Evolutionary conservation across 2,797 vertebrate species (phyloP), one percentile per base, ranked within the genome.

Genomic region (Eidolon dupreanum): DNA sequence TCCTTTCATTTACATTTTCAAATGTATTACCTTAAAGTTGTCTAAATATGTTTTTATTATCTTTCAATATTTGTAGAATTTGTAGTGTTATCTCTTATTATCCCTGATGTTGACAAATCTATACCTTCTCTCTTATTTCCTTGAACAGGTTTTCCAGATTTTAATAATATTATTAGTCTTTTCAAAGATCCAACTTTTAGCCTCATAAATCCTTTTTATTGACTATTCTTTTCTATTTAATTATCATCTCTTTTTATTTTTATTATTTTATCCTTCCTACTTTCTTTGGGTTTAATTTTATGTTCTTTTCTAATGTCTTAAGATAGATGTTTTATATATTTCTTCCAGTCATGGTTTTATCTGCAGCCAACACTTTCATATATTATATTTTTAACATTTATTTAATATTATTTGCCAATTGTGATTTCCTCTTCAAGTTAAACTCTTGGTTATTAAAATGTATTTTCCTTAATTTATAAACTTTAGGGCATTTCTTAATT

Each of bases 151-250:
- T 51, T 84, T n/a, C 36, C 13, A 79, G 26, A 11, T 95, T n/a
- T 46, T 93, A 33, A 66, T 51, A 66, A 55, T 91, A 66, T 84
- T 87, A 79, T 73, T 78, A 41, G 46, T 59, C 33, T 71, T 93
- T 51, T 49, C n/a, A 82, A 87, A 77, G n/a, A 85, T 28, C 2
- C 22, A 95, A n/a, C 9, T 68, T 66, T 55, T 53, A 84, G 51
- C 36, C 88, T 81, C 24, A 49, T 51, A 20, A 84, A 74, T 91
- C 5, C 2, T 68, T 11, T 65, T 17, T 22, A 20, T 20, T 79
- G 41, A 84, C 61, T 74, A 87, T 83, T 73, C 71, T 91, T 79
- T 85, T 77, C 84, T 79, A 46, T 81, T 92, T 63, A 74, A 75
- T 70, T 73, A 49, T 8, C 53, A 55, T 81, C 31, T 33, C 24